A percentile compares a stretch with the other conserved stretches of the same genome.
These are phyloP conservation scores for Pyrrhopygopsis socrates DNA, from an alignment of 2,888 invertebrate species.

Conservation along the genomic window DNA sequence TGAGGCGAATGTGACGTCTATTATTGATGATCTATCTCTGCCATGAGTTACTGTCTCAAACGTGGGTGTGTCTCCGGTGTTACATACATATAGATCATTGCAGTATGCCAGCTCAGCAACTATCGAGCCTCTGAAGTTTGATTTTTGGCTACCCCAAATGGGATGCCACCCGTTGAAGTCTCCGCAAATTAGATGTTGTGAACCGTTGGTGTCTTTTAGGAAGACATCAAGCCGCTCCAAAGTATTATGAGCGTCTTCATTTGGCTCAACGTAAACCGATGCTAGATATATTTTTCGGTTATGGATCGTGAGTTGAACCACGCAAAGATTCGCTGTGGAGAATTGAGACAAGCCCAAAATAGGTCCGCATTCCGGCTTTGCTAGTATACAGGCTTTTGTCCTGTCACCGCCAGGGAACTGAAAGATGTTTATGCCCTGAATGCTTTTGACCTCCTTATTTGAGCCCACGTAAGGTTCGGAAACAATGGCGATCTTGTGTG, in stretches of 20 bases:
- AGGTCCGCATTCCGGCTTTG: conserved; percentile 34
- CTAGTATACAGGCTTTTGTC: conserved; percentile 40
- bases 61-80: conserved; percentile 59
- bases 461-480: conserved; percentile 59
- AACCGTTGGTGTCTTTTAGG: background rate
- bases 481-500: conserved; percentile 25
- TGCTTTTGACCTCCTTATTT: conserved; percentile 17
- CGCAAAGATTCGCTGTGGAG: too few relatives aligned
- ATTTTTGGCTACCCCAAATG: conserved; percentile 38
- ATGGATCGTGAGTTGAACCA: background rate
- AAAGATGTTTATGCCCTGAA: conserved; percentile 30
- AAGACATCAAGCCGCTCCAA: conserved; percentile 29
- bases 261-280: conserved; percentile 64
- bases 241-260: conserved; percentile 23
- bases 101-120: conserved; percentile 29
- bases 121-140: conserved; percentile 33
- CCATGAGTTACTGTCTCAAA: conserved; percentile 70
- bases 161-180: conserved; percentile 76
- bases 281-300: background rate
- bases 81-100: conserved; percentile 38
- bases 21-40: background rate
- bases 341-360: background rate
- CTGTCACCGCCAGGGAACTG: conserved; percentile 28
- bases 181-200: conserved; percentile 47
- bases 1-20: too few relatives aligned